Percentiles rank a stretch among this genome's conserved stretches.
Conservation (phyloP, 2,113 vertebrate species). For the Acinonyx jubatus region DNA sequence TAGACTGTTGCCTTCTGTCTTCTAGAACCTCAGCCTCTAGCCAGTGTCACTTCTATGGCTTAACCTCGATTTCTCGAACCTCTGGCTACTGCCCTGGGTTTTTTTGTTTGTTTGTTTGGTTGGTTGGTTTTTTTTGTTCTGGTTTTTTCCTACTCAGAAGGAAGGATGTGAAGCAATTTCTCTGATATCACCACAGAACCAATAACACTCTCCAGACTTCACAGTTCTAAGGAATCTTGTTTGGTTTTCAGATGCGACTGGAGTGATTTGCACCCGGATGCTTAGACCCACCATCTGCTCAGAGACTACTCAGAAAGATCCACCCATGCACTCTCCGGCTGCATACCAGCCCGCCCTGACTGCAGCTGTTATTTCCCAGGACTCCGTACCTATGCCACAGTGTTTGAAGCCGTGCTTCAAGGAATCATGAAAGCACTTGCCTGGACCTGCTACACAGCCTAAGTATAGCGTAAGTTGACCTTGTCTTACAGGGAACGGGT, state of each 20-base stretch:
- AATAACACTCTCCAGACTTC: background rate
- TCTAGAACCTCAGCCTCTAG: background rate
- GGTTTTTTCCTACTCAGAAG: background rate
- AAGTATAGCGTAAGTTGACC: background rate
- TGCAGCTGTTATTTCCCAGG: background rate
- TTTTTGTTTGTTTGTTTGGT: background rate
- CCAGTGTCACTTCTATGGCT: background rate
- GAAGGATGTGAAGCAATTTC: background rate
- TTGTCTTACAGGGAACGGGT: background rate
- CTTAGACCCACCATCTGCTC: background rate
- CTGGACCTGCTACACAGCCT: background rate
- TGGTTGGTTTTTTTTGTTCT: background rate
- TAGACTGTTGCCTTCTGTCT: background rate
- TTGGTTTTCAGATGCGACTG: slow-evolving; percentile 35
- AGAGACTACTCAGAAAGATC: background rate
- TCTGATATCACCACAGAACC: background rate
- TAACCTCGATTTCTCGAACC: background rate
- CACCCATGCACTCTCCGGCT: background rate
- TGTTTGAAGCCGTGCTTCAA: background rate
- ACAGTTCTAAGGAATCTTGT: background rate
- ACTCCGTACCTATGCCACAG: background rate
- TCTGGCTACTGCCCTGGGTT: background rate
- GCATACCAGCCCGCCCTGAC: background rate
- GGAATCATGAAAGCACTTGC: background rate
- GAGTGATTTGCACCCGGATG: background rate